These are phyloP conservation scores for Drosophila sproati DNA, from an alignment of 1,140 invertebrate species.

Conservation along the genomic window DNA sequence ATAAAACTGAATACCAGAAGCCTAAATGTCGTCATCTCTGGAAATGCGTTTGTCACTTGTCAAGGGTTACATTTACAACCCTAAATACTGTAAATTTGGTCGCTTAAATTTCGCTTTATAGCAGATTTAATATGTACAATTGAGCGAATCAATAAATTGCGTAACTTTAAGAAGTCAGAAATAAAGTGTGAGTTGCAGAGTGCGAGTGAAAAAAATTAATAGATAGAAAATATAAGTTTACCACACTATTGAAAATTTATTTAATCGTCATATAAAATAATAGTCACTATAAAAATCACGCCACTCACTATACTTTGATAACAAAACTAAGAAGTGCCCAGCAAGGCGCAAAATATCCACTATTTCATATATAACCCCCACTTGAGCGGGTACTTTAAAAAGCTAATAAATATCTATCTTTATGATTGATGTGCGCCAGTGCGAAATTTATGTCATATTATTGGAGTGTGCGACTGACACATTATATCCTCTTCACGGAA, in stretches of 20 bases:
- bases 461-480: not conserved
- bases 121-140: not conserved
- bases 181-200: too few species aligned
- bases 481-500: constrained; percentile 10
- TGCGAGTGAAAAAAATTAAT: too few species aligned
- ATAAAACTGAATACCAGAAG: not conserved
- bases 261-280: too few species aligned
- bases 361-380: not conserved
- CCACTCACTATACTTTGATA: too few species aligned
- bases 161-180: too few species aligned
- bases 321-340: too few species aligned
- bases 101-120: not conserved
- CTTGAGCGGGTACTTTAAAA: constrained; percentile 1
- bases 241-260: too few species aligned
- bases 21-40: not conserved
- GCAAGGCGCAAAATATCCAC: not conserved
- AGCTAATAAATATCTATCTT: constrained; percentile 6
- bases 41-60: constrained; percentile 1
- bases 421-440: constrained; percentile 16
- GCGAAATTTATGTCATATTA: constrained; percentile 14
- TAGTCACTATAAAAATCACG: too few species aligned
- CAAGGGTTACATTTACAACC: not conserved
- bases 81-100: constrained; percentile 10
- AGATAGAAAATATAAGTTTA: too few species aligned
- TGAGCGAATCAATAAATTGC: too few species aligned